Evolutionary conservation across 2,113 vertebrate species (phyloP).

Genomic region (Ictidomys tridecemlineatus): DNA sequence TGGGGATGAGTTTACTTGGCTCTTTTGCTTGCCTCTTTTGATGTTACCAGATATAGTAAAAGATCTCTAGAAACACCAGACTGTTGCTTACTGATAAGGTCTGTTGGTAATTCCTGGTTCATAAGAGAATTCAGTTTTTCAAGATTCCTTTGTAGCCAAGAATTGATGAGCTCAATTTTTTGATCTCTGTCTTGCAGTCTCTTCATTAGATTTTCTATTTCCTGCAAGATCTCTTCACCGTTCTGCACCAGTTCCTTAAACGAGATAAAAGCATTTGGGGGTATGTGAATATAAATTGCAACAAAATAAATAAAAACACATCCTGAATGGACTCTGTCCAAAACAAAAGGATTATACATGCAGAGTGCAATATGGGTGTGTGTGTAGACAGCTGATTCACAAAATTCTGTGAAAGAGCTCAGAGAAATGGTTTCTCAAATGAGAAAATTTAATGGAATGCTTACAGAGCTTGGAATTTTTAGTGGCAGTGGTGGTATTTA

Average conservation of each 20-base stretch:
- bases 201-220: conserved; percentile 66
- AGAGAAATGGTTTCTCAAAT: background rate
- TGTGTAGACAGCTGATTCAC: background rate
- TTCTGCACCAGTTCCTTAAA: conserved; percentile 75
- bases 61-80: rapidly evolving
- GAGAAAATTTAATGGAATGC: background rate
- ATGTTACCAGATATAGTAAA: background rate
- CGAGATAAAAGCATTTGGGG: background rate
- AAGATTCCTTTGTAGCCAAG: conserved; percentile 76
- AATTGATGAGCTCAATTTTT: conserved; percentile 74
- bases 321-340: background rate
- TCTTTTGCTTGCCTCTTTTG: background rate
- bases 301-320: background rate
- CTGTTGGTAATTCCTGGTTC: background rate
- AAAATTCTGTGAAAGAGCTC: background rate
- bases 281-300: background rate
- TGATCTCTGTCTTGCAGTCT: conserved; percentile 75
- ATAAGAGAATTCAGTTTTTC: conserved; percentile 74
- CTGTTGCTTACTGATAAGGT: background rate
- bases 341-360: background rate
- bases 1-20: background rate
- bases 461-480: background rate
- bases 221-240: conserved; percentile 75
- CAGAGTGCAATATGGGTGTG: background rate
- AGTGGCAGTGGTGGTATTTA: background rate